These are phyloP conservation scores for Eumerus sabulonum DNA, from an alignment of 2,888 invertebrate genomes.

Conservation along the genomic window DNA sequence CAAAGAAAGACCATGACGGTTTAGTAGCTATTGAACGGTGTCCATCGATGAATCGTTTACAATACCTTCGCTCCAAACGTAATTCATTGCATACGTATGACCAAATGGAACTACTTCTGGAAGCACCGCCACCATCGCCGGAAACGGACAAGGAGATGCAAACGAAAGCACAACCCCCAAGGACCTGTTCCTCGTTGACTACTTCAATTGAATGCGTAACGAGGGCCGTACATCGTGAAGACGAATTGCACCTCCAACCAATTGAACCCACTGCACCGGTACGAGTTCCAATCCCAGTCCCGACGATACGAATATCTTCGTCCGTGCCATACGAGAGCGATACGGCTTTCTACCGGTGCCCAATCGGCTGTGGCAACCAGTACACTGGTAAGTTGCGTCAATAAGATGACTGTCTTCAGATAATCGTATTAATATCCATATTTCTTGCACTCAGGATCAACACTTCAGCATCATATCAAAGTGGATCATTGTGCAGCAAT, in stretches of 20 bases:
- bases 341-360: slow-evolving; percentile 54
- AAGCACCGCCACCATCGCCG: slow-evolving; percentile 10
- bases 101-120: slow-evolving; percentile 11
- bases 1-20: slow-evolving; percentile 71
- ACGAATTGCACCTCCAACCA: slow-evolving; percentile 43
- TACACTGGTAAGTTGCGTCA: slow-evolving; percentile 60
- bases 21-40: slow-evolving; percentile 48
- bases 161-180: slow-evolving; percentile 45
- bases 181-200: slow-evolving; percentile 60
- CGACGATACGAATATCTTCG: slow-evolving; percentile 43
- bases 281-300: neutral
- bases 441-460: slow-evolving; percentile 63
- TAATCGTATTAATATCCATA: slow-evolving; percentile 33
- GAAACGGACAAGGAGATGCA: too few relatives aligned
- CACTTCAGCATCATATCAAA: slow-evolving; percentile 71
- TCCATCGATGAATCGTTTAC: slow-evolving; percentile 47
- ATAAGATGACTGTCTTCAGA: too few relatives aligned
- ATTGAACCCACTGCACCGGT: slow-evolving; percentile 16
- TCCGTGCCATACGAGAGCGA: slow-evolving; percentile 31
- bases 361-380: slow-evolving; percentile 58
- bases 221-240: slow-evolving; percentile 19
- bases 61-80: slow-evolving; percentile 43
- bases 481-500: slow-evolving; percentile 71
- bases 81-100: slow-evolving; percentile 29
- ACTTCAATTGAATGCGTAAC: slow-evolving; percentile 65